Base-by-base conservation (phyloP, 1,140 invertebrate species). In the Drosophila pseudoobscura region DNA sequence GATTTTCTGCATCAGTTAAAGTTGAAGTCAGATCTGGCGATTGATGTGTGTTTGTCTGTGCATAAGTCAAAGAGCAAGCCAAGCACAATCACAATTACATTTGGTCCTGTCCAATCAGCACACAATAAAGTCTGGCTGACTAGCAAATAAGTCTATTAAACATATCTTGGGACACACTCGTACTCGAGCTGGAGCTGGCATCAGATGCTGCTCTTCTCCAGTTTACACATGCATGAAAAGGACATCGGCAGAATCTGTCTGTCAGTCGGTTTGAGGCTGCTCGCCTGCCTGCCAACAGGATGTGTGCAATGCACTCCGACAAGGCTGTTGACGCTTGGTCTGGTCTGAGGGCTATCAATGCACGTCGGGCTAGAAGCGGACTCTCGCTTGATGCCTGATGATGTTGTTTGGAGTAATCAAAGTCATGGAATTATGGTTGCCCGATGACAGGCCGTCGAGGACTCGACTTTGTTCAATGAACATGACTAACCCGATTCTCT, bases 61-160 rank as follows among this genome's bases (percentile, higher is more conserved):
- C 9, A 35, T 11, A 35, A 24, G 39, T 20, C 52, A 58, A 59
- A 64, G 20, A 6, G 29, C 49, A 51, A 29, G 52, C 51, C 31
- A 45, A 31, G 68, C 53, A 63, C 65, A 73, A 87, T 87, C 73
- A 63, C 65, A 73, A 87, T 87, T 68, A 77, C 63, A 49, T 41
- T 59, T 70, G 39, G 78, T 87, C 80, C 64, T 54, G 78, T 80
- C 78, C 82, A 85, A 85, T 85, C 82, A 87, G 62, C 43, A 62
- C 43, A 53, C 52, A 69, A 75, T 75, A 54, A 59, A 50, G 60
- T 66, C 55, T 15, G 7, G 41, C 53, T 54, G 75, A 43, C 61
- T 61, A 50, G 43, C 59, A 63, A 61, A 72, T 58, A 65, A 83
- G 69, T 71, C 70, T 44, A 72, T 85, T 75, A 85, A 80, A 70